Percentiles rank a stretch among this genome's conserved stretches.
Conservation (phyloP, 2,888 invertebrate species). For the Beris morrisii region DNA sequence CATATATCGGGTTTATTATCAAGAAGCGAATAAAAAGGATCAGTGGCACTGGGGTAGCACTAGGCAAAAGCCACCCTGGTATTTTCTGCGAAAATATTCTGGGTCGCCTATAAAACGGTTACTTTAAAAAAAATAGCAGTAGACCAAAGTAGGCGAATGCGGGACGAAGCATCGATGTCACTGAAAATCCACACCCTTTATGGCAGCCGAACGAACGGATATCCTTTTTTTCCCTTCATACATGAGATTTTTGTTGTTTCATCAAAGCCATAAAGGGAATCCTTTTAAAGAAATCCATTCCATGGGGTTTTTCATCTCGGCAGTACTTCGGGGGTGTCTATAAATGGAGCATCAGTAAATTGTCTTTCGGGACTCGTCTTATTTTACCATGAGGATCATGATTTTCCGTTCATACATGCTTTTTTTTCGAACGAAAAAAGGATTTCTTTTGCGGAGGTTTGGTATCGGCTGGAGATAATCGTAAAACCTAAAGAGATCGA, state of each 20-base stretch:
- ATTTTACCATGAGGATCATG: conserved; percentile 27
- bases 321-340: conserved; percentile 27
- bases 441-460: conserved; percentile 13
- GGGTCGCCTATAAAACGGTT: conserved; percentile 19
- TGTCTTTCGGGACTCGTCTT: conserved; percentile 36
- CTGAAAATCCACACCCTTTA: conserved; percentile 17
- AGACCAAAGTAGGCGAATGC: background rate
- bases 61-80: background rate
- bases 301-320: conserved; percentile 3
- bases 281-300: conserved; percentile 37
- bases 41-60: conserved; percentile 20
- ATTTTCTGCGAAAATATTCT: conserved; percentile 16
- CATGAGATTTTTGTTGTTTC: conserved; percentile 38
- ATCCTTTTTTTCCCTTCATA: conserved; percentile 22
- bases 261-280: conserved; percentile 38
- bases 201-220: conserved; percentile 7
- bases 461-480: conserved; percentile 21
- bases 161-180: conserved; percentile 16
- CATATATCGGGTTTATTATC: conserved; percentile 37
- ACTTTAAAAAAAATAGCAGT: conserved; percentile 21
- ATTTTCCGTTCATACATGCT: conserved; percentile 22
- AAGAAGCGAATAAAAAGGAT: conserved; percentile 39
- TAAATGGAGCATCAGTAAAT: conserved; percentile 38
- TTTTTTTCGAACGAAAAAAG: conserved; percentile 7
- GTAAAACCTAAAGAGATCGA: conserved; percentile 38